phyloP scores from a whole-genome alignment of 2,888 invertebrate species.

The Xylota sylvarum region DNA sequence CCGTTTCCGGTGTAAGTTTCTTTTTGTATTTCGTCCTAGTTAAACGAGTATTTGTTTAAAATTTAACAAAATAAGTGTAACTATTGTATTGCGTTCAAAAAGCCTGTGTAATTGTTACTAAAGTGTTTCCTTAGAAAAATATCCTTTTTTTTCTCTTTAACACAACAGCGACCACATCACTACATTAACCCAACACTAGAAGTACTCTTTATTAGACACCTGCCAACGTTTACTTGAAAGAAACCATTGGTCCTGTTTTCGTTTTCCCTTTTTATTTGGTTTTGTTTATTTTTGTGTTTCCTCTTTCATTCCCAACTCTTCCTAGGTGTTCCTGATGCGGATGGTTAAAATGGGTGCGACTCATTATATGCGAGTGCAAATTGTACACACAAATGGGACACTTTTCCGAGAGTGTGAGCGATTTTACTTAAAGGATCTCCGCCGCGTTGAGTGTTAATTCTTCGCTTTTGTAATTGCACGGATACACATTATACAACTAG shows the following conservation, averaged over 20 bases:
- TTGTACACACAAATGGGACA: conserved; percentile 54
- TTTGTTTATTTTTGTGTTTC: conserved; percentile 33
- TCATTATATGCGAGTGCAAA: conserved; percentile 58
- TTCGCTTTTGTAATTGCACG: conserved; percentile 21
- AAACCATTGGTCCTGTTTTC: conserved; percentile 59
- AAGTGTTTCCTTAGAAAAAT: conserved; percentile 38
- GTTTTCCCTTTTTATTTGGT: background rate
- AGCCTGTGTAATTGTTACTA: conserved; percentile 53
- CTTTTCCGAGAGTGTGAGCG: conserved; percentile 59
- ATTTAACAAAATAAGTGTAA: conserved; percentile 60
- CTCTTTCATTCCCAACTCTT: conserved; percentile 37
- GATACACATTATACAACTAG: conserved; percentile 39
- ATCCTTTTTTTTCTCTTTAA: conserved; percentile 3
- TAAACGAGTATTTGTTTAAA: conserved; percentile 63
- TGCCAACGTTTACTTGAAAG: conserved; percentile 68
- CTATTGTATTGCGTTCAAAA: conserved; percentile 55
- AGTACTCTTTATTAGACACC: conserved; percentile 62
- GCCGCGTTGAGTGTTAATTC: conserved; percentile 61
- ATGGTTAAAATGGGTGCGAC: conserved; percentile 47
- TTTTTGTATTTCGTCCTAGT: conserved; percentile 68
- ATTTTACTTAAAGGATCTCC: conserved; percentile 55
- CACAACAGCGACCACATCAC: conserved; percentile 28
- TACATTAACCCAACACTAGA: conserved; percentile 57
- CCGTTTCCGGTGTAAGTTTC: conserved; percentile 68
- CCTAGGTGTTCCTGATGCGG: conserved; percentile 38